Conservation (phyloP, 2,888 invertebrate species). For the Mellilla xanthometata region DNA sequence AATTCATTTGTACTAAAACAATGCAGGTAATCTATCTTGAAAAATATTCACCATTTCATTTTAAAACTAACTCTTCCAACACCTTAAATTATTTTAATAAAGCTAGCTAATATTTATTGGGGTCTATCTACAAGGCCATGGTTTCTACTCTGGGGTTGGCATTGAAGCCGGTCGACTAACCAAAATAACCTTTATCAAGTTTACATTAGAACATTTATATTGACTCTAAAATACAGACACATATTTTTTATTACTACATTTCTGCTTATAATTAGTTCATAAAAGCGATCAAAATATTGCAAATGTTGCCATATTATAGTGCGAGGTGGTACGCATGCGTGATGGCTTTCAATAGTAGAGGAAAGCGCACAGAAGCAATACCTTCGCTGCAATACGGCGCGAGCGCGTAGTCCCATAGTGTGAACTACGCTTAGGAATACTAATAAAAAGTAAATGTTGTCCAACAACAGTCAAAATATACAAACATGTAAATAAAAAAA, state of each 20-base stretch:
- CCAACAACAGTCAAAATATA: slow-evolving; percentile 5
- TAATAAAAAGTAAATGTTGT: not conserved
- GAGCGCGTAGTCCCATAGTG: not conserved
- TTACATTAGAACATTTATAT: not conserved
- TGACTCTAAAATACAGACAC: not conserved
- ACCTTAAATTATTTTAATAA: slow-evolving; percentile 18
- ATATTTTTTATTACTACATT: not conserved
- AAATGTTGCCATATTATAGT: slow-evolving; percentile 4
- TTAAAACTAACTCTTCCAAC: slow-evolving; percentile 17
- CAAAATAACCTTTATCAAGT: slow-evolving; percentile 8
- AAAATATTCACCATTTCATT: slow-evolving; percentile 20
- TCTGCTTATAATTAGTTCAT: not conserved
- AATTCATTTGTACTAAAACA: slow-evolving; percentile 37
- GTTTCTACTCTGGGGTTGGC: slow-evolving; percentile 43
- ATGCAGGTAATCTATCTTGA: slow-evolving; percentile 21
- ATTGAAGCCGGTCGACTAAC: slow-evolving; percentile 28
- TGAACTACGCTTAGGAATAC: not conserved
- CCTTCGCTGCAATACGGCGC: slow-evolving; percentile 42
- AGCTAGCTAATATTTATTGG: slow-evolving; percentile 36
- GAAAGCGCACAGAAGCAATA: slow-evolving; percentile 67
- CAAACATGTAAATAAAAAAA: not conserved
- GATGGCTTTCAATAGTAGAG: slow-evolving; percentile 47
- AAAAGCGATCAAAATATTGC: slow-evolving; percentile 2
- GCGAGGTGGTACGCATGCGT: slow-evolving; percentile 58
- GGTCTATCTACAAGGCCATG: slow-evolving; percentile 61